Evolutionary conservation across 1,140 invertebrate genomes (phyloP).

Genomic region (Diabrotica virgifera): DNA sequence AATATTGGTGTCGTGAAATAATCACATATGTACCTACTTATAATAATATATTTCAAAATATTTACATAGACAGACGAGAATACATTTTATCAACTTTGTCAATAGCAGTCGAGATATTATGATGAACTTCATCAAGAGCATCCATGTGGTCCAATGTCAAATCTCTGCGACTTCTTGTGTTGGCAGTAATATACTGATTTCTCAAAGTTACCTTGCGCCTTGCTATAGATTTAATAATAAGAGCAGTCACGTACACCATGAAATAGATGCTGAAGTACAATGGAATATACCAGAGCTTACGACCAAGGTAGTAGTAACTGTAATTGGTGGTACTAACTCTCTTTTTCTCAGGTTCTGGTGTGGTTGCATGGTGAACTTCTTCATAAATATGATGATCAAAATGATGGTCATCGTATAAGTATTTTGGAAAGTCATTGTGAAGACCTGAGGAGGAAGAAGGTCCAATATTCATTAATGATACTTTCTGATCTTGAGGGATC

Average conservation of each 20-base stretch:
- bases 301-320: slow-evolving; percentile 77
- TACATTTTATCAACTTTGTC: slow-evolving; percentile 36
- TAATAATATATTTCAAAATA: no score
- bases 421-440: slow-evolving; percentile 28
- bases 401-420: slow-evolving; percentile 29
- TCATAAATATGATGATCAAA: slow-evolving; percentile 50
- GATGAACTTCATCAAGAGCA: slow-evolving; percentile 33
- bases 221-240: slow-evolving; percentile 74
- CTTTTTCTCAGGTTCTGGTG: slow-evolving; percentile 51
- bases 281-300: slow-evolving; percentile 78
- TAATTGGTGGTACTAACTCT: slow-evolving; percentile 68
- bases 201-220: slow-evolving; percentile 65
- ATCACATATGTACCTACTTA: no score
- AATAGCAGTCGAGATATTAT: slow-evolving; percentile 36
- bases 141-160: slow-evolving; percentile 24
- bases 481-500: background rate
- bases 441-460: slow-evolving; percentile 1
- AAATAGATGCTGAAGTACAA: slow-evolving; percentile 83
- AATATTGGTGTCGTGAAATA: no score
- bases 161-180: slow-evolving; percentile 24
- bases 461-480: background rate
- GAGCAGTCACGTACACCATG: slow-evolving; percentile 71
- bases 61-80: slow-evolving; percentile 34
- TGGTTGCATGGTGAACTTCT: slow-evolving; percentile 49
- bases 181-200: slow-evolving; percentile 36